phyloP scores from a whole-genome alignment of 2,113 vertebrate species.

The pig (Sus scrofa) region T2T-Sscrofa CM000820.6:29316001-29316500 shows the following conservation, averaged over 20 bases:
- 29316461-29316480: background rate
- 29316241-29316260: background rate
- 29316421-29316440: background rate
- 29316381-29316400: background rate
- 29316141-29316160: background rate
- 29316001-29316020: background rate
- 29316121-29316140: background rate
- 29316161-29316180: background rate
- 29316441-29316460: background rate
- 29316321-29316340: background rate
- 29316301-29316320: background rate
- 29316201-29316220: background rate
- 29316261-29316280: background rate
- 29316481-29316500: background rate
- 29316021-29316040: background rate
- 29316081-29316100: background rate
- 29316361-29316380: background rate
- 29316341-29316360: background rate
- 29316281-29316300: background rate
- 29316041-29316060: background rate
- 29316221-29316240: background rate
- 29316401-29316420: background rate
- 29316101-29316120: accelerated
- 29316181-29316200: background rate
- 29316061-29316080: background rate